Evolutionary conservation across 2,797 vertebrate genomes (phyloP), one percentile per base, ranked within the genome.

Genomic region (Notolepis coatsorum): DNA sequence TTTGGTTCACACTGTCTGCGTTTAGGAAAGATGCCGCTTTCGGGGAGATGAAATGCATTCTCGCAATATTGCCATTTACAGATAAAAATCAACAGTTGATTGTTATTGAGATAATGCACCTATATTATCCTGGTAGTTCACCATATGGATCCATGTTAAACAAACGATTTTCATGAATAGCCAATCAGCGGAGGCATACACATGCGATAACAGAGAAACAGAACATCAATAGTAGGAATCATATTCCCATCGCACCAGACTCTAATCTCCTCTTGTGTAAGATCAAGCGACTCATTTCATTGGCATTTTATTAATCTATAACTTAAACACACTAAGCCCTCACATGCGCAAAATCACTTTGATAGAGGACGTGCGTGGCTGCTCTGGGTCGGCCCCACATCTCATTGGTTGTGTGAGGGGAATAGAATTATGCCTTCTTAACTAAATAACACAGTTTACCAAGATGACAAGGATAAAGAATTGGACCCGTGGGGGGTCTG

Each of bases 361-460:
- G 73, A 77, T 67, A 61, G 54, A 59, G 57, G 59, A 65, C 41
- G 41, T 52, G 60, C 74, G 65, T 4, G 51, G 51, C 61, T 64
- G 71, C 56, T 53, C 53, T 55, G 30, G 54, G 55, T 71, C 33
- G 4, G 46, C 30, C 54, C 50, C 61, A 53, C 62, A 47, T 58
- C 73, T 57, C 65, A 45, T 68, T 62, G 73, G 68, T 69, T 62
- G 59, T 67, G 84, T 71, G 79, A 67, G 63, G 54, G 47, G 67
- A 88, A 81, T 46, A 71, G 51, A 90, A 89, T 90, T 66, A 88
- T 72, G 71, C 75, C 65, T 77, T 78, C 79, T 82, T 84, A 80
- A 85, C 85, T 87, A 86, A 92, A 91, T 88, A 86, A 90, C 84
- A 85, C 80, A 86, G 86, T 89, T 91, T 89, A 89, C 81, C 5